Evolutionary conservation across 2,888 invertebrate genomes (phyloP), one percentile per base, ranked within the genome.

Genomic region (Cataglyphis livida): DNA sequence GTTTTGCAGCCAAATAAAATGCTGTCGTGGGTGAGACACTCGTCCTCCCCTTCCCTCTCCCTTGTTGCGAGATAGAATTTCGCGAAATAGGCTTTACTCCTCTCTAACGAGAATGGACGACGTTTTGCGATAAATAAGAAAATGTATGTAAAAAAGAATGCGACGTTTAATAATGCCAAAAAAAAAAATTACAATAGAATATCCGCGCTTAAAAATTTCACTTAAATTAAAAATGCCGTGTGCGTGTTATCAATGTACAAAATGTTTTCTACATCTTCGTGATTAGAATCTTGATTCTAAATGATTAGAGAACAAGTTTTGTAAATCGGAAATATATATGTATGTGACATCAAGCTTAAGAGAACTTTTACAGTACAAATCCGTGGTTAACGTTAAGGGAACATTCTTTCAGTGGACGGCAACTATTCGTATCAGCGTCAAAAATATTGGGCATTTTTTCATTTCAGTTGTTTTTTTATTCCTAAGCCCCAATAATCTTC

Each of bases 331-430:
- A 28, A 59, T 64, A 38, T 64, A 38, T 25, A 44, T 57, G 21
- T 38, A 44, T 57, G 21, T 28, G 28, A 68, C 28, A 10, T 57
- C 21, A 68, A 76, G 28, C n/a, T 66, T 38, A 65, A 64, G 18
- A 65, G 25, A 32, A 65, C 21, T 21, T 21, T 35, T 48, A 28
- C 48, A 41, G 70, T 25, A 59, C 28, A 59, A 59, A 44, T 70
- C 32, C 70, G 15, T 15, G 59, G 35, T 35, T 28, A 21, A 35
- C 21, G 44, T 51, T 38, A 54, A 51, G 48, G 70, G 54, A 74
- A 78, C 21, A 66, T 82, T 32, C 66, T 38, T 81, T 61, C 76
- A 76, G 41, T 88, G 87, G 89, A 88, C 87, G 87, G 87, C 87
- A 87, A 84, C 83, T 84, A 66, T 88, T 81, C 51, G 62, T 59